A percentile compares a stretch with the other conserved stretches of the same genome.
phyloP scores from a whole-genome alignment of 2,113 vertebrate genomes.

The Balaenoptera acutorostrata region DNA sequence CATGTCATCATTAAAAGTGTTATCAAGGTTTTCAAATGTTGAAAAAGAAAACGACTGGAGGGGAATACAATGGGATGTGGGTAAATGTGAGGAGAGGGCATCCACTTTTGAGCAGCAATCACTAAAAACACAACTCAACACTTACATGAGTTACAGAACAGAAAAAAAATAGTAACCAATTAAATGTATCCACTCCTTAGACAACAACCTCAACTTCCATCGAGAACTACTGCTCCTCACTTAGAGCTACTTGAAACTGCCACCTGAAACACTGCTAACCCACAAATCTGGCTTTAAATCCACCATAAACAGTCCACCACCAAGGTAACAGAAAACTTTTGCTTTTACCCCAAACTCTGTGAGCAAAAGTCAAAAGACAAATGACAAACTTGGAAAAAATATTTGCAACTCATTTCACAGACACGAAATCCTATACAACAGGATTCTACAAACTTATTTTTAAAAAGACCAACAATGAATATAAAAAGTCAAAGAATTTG shows the following conservation, averaged over 20 bases:
- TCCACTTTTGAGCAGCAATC: neutral
- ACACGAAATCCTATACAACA: neutral
- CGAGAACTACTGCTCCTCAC: neutral
- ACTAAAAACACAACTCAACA: neutral
- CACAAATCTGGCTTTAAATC: neutral
- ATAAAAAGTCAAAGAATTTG: neutral
- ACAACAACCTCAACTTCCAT: neutral
- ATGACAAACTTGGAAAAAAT: neutral
- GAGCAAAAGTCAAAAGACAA: slow-evolving; percentile 33
- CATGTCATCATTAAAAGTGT: neutral
- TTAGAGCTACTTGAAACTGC: neutral
- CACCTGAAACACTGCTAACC: neutral
- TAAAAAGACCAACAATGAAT: neutral
- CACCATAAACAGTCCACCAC: neutral
- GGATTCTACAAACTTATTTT: neutral
- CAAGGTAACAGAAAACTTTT: neutral
- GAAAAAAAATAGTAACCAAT: neutral
- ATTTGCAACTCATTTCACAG: slow-evolving; percentile 18
- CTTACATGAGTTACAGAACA: neutral
- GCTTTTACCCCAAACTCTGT: neutral
- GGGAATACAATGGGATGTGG: neutral
- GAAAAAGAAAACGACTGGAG: neutral
- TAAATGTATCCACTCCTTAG: neutral
- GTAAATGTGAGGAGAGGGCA: neutral
- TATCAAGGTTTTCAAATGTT: neutral